phyloP scores from a whole-genome alignment of 2,797 vertebrate genomes.

The Hyperoplus lanceolatus region DNA sequence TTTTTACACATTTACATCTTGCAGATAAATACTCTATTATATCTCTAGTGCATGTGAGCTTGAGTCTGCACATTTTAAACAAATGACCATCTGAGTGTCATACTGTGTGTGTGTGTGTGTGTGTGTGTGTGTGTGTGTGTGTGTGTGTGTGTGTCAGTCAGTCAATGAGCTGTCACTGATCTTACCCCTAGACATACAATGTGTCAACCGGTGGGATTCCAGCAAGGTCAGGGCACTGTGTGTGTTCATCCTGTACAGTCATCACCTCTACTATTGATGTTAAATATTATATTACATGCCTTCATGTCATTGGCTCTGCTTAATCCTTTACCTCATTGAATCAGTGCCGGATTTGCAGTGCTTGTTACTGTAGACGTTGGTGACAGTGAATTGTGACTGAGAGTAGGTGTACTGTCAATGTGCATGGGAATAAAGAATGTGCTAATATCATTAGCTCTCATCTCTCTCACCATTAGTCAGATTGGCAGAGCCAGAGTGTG shows the following conservation, averaged over 20 bases:
- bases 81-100: conserved; percentile 23
- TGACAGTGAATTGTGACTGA: conserved; percentile 42
- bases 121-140: conserved; percentile 25
- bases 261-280: conserved; percentile 35
- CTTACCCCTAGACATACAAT: conserved; percentile 68
- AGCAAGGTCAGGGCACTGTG: conserved; percentile 41
- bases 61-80: conserved; percentile 22
- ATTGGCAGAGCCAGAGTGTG: conserved; percentile 61
- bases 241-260: conserved; percentile 32
- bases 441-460: conserved; percentile 65
- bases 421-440: conserved; percentile 39
- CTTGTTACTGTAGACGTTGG: conserved; percentile 47
- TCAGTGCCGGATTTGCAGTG: conserved; percentile 52
- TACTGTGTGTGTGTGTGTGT: not conserved
- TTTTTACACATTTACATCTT: not conserved
- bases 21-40: not conserved
- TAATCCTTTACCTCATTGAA: conserved; percentile 66
- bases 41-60: not conserved
- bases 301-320: conserved; percentile 41
- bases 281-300: conserved; percentile 42
- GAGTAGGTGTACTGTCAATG: not conserved
- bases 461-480: conserved; percentile 66
- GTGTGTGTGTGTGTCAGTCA: conserved; percentile 22
- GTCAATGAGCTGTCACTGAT: conserved; percentile 72
- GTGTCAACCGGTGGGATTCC: conserved; percentile 53